phyloP scores from a whole-genome alignment of 2,113 vertebrate species.

The Pedetes capensis region DNA sequence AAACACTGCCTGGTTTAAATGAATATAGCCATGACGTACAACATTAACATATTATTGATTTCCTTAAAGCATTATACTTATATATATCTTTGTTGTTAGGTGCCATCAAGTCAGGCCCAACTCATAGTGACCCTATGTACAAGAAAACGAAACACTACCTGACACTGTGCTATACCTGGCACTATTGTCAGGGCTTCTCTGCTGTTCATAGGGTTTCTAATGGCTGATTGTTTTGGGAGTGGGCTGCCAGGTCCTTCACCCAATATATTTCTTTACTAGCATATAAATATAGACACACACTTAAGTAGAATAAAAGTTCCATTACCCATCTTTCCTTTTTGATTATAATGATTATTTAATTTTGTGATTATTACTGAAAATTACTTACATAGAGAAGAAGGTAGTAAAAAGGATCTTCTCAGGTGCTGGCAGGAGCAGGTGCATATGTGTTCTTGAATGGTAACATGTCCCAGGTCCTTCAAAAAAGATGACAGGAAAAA shows the following conservation, averaged over 20 bases:
- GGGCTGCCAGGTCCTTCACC: neutral
- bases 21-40: too few species aligned
- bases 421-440: too few species aligned
- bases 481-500: neutral
- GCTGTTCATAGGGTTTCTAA: too few species aligned
- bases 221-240: too few species aligned
- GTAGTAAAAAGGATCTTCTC: neutral
- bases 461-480: neutral
- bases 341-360: neutral
- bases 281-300: neutral
- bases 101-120: too few species aligned
- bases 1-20: too few species aligned
- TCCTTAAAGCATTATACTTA: neutral
- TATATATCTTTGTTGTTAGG: neutral
- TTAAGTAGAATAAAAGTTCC: neutral
- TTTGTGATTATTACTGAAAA: neutral
- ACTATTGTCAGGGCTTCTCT: too few species aligned
- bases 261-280: neutral
- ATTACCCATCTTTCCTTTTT: neutral
- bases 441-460: neutral
- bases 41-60: neutral
- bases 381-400: neutral
- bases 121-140: too few species aligned
- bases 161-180: too few species aligned
- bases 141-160: too few species aligned